A percentile compares a stretch with the other conserved stretches of the same genome.
phyloP scores from a whole-genome alignment of 2,888 invertebrate species.

The Hybos culiciformis region DNA sequence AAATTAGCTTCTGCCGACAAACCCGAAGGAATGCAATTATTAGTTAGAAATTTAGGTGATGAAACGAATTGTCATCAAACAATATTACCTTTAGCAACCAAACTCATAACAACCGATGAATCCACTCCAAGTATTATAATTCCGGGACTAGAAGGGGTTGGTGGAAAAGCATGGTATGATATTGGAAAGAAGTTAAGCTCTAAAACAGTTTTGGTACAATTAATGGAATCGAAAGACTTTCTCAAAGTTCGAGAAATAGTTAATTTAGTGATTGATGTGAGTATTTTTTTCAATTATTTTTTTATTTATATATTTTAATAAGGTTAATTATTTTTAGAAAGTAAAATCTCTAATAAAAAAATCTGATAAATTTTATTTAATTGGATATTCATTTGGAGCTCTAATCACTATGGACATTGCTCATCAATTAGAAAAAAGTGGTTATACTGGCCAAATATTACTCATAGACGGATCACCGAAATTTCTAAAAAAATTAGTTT shows the following conservation, averaged over 20 bases:
- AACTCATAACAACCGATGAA: slow-evolving; percentile 28
- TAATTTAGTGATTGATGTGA: slow-evolving; percentile 24
- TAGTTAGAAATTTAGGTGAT: slow-evolving; percentile 48
- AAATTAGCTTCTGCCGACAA: slow-evolving; percentile 25
- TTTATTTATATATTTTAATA: background rate
- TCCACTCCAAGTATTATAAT: slow-evolving; percentile 36
- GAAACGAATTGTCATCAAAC: slow-evolving; percentile 42
- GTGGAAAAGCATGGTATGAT: slow-evolving; percentile 33
- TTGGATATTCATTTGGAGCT: slow-evolving; percentile 83
- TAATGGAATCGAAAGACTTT: slow-evolving; percentile 23
- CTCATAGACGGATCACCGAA: slow-evolving; percentile 74
- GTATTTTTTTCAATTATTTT: slow-evolving; percentile 1
- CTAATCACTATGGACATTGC: slow-evolving; percentile 65
- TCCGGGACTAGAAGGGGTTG: slow-evolving; percentile 56
- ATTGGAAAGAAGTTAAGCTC: slow-evolving; percentile 23
- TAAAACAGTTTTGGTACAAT: slow-evolving; percentile 24
- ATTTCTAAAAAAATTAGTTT: slow-evolving; percentile 41
- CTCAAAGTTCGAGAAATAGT: slow-evolving; percentile 23
- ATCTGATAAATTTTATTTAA: slow-evolving; percentile 53
- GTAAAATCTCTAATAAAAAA: slow-evolving; percentile 43
- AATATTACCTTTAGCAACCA: slow-evolving; percentile 40
- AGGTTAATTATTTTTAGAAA: slow-evolving; percentile 35
- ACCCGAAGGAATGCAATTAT: slow-evolving; percentile 39
- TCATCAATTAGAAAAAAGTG: slow-evolving; percentile 51
- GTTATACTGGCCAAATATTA: slow-evolving; percentile 47